phyloP scores from a whole-genome alignment of 2,113 vertebrate genomes.

The Xiphophorus couchianus region DNA sequence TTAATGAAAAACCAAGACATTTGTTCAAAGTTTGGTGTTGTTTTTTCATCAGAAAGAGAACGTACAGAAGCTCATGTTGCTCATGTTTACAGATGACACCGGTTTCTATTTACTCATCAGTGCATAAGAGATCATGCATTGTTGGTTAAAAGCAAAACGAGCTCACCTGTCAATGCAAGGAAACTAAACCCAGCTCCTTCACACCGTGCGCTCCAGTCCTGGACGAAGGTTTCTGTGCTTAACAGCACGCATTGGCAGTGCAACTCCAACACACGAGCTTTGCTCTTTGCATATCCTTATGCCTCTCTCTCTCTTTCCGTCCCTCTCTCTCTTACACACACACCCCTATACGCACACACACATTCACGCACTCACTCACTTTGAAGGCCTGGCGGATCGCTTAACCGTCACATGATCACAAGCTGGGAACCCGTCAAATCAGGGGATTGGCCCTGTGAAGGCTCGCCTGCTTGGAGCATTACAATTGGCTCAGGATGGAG shows the following conservation, averaged over 20 bases:
- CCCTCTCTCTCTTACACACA: slow-evolving; percentile 22
- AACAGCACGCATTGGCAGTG: slow-evolving; percentile 63
- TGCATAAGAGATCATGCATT: not conserved
- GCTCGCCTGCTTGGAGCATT: slow-evolving; percentile 84
- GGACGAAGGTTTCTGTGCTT: slow-evolving; percentile 56
- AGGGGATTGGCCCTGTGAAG: slow-evolving; percentile 82
- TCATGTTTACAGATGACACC: not conserved
- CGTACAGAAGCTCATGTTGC: not conserved
- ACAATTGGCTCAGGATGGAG: slow-evolving; percentile 80
- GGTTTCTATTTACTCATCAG: not conserved
- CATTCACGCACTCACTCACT: slow-evolving; percentile 22
- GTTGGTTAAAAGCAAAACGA: not conserved
- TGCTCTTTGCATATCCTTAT: slow-evolving; percentile 66
- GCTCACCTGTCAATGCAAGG: slow-evolving; percentile 48
- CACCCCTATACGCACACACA: not conserved
- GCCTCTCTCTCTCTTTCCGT: slow-evolving; percentile 28
- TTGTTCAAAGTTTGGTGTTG: not conserved
- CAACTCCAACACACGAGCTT: slow-evolving; percentile 48
- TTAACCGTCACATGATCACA: slow-evolving; percentile 79
- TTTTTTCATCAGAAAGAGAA: not conserved
- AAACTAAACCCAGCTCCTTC: slow-evolving; percentile 35
- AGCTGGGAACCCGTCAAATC: slow-evolving; percentile 65
- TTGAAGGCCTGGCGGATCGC: slow-evolving; percentile 28
- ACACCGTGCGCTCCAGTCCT: slow-evolving; percentile 28
- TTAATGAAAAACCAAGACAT: not conserved